phyloP scores from a whole-genome alignment of 2,113 vertebrate genomes.

The Saccopteryx bilineata region DNA sequence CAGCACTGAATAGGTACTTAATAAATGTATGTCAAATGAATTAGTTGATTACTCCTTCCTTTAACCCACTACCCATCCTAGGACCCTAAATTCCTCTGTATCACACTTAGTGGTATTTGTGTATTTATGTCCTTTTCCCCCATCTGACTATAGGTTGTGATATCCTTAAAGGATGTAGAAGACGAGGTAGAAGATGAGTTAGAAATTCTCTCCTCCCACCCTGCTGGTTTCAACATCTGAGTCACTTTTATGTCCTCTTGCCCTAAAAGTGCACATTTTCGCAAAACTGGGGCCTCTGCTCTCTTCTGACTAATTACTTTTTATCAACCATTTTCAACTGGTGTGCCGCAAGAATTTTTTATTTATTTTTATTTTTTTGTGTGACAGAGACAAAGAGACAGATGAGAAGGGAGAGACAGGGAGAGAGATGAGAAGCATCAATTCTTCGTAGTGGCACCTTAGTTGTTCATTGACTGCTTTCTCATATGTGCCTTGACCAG shows the following conservation, averaged over 20 bases:
- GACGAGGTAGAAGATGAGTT: neutral
- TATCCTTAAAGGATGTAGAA: neutral
- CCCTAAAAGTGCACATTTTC: neutral
- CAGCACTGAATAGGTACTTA: neutral
- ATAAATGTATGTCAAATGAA: neutral
- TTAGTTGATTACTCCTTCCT: neutral
- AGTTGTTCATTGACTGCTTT: too few species aligned
- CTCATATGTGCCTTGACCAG: too few species aligned
- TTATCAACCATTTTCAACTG: neutral
- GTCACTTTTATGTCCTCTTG: neutral
- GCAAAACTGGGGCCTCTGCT: neutral
- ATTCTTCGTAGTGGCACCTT: too few species aligned
- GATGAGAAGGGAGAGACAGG: too few species aligned
- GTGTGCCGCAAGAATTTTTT: neutral
- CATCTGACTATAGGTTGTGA: neutral
- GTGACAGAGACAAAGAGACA: too few species aligned
- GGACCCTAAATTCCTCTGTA: neutral
- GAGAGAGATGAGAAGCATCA: too few species aligned
- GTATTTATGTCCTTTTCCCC: neutral
- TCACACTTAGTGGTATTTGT: neutral
- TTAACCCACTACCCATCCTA: neutral
- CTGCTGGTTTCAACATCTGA: neutral
- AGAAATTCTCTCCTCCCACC: neutral
- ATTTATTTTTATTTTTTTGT: too few species aligned
- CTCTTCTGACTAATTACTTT: neutral